These are phyloP conservation scores for Leptopilina syphax DNA, from an alignment of 2,888 invertebrate species.

Conservation along the genomic window DNA sequence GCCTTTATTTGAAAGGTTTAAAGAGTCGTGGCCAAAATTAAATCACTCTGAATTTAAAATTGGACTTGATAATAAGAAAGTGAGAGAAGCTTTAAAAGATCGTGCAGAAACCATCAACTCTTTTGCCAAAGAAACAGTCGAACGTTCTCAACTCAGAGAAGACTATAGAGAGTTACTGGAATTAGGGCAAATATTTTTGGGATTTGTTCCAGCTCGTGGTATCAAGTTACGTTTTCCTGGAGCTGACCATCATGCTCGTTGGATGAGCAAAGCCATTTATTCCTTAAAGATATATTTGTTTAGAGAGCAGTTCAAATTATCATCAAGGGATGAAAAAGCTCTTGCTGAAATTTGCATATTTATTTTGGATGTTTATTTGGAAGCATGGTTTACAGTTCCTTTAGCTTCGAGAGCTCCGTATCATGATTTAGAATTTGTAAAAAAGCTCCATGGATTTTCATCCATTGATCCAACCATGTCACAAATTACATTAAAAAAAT, in stretches of 20 bases:
- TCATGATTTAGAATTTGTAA: conserved; percentile 51
- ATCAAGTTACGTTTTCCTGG: conserved; percentile 46
- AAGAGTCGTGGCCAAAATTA: conserved; percentile 52
- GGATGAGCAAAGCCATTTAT: conserved; percentile 61
- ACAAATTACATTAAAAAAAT: conserved; percentile 30
- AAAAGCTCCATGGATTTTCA: conserved; percentile 41
- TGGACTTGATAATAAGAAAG: conserved; percentile 45
- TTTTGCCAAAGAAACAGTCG: conserved; percentile 41
- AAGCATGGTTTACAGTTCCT: conserved; percentile 49
- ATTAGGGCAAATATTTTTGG: conserved; percentile 49
- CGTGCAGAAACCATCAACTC: conserved; percentile 48
- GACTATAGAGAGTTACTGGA: conserved; percentile 52
- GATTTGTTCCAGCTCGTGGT: conserved; percentile 44
- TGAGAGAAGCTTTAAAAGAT: conserved; percentile 44
- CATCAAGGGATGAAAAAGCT: conserved; percentile 50
- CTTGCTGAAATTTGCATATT: conserved; percentile 41
- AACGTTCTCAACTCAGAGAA: conserved; percentile 47
- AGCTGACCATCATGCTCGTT: conserved; percentile 58
- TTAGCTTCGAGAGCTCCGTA: conserved; percentile 49
- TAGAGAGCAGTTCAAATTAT: conserved; percentile 54
- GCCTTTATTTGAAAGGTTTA: conserved; percentile 58
- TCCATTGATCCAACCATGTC: conserved; percentile 22
- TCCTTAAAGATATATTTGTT: conserved; percentile 56
- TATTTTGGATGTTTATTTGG: conserved; percentile 19
- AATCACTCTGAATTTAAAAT: conserved; percentile 48